Evolutionary conservation across 2,888 invertebrate species (phyloP), one percentile per base, ranked within the genome.

Genomic region (Drosophila niveifrons): DNA sequence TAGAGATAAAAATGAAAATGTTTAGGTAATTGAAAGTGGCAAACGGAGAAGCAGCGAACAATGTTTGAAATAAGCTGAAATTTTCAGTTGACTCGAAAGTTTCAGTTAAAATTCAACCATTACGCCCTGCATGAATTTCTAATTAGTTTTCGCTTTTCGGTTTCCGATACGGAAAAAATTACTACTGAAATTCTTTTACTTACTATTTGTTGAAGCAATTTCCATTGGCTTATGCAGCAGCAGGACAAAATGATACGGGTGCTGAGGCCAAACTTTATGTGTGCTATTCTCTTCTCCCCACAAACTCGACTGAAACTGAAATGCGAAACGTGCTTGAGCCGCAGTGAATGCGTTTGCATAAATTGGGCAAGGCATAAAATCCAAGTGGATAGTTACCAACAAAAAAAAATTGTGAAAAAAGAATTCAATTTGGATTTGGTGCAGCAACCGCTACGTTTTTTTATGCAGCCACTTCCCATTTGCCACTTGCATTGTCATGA

Each of bases 381-480:
- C 57, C 62, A 75, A 75, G 66, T 61, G 76, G 56, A 17, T 53
- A 55, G 52, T 53, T 44, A 47, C 13, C 44, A 11, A 36, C 46
- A 46, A 56, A 55, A 56, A 50, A 28, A 31, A 28, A 13, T 43
- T 56, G 53, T 29, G 64, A 64, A 76, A 67, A 73, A 68, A 79
- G 80, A 88, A 80, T 89, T 89, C 84, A 89, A 89, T 85, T 85
- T 89, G 81, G 81, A 81, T 85, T 89, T 85, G 71, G 65, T 78
- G 88, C 71, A 66, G 88, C 71, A 66, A 66, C 66, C 68, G 64
- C 62, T 51, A 61, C 61, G 23, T 23, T 82, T 74, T 66, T 65
- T 57, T 63, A 52, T 64, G 73, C 77, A 55, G 43, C 44, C 47
- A 52, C 44, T 8, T 18, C 29, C 23, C 57, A 10, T 10, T 31